Conservation (phyloP, 2,113 vertebrate species). For the Arizona elegans region DNA sequence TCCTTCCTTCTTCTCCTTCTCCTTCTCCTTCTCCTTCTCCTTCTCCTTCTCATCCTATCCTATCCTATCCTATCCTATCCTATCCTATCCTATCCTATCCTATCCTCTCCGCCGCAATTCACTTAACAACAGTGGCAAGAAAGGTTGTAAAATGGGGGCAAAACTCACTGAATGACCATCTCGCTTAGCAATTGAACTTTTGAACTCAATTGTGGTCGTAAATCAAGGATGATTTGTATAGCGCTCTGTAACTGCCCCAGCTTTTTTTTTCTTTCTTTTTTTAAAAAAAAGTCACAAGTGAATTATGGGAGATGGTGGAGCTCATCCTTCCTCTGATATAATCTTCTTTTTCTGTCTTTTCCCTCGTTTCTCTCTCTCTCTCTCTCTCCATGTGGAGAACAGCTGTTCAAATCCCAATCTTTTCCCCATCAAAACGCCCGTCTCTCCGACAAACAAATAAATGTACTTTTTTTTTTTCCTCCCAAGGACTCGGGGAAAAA, state of each 20-base stretch:
- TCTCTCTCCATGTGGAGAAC: slow-evolving; percentile 44
- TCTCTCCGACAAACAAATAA: slow-evolving; percentile 68
- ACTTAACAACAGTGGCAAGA: too few relatives aligned
- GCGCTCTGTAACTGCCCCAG: not conserved
- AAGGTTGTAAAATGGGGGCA: too few relatives aligned
- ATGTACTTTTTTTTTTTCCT: slow-evolving; percentile 42
- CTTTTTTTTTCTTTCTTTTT: not conserved
- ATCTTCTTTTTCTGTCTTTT: not conserved
- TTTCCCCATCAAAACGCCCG: slow-evolving; percentile 34
- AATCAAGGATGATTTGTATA: not conserved
- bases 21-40: not conserved
- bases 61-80: not conserved
- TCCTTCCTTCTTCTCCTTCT: not conserved
- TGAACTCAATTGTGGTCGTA: not conserved
- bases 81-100: not conserved
- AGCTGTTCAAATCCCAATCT: slow-evolving; percentile 69
- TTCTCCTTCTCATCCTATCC: not conserved
- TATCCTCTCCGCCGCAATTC: not conserved
- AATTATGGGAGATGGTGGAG: not conserved
- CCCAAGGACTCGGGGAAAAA: slow-evolving; percentile 64
- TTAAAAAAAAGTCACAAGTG: not conserved
- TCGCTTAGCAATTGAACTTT: not conserved
- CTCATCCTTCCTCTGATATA: not conserved
- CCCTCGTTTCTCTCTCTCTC: not conserved
- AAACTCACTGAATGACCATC: too few relatives aligned